A percentile compares a stretch with the other conserved stretches of the same genome.
Conservation (phyloP, 2,113 vertebrate genomes). For the Columbina picui region DNA sequence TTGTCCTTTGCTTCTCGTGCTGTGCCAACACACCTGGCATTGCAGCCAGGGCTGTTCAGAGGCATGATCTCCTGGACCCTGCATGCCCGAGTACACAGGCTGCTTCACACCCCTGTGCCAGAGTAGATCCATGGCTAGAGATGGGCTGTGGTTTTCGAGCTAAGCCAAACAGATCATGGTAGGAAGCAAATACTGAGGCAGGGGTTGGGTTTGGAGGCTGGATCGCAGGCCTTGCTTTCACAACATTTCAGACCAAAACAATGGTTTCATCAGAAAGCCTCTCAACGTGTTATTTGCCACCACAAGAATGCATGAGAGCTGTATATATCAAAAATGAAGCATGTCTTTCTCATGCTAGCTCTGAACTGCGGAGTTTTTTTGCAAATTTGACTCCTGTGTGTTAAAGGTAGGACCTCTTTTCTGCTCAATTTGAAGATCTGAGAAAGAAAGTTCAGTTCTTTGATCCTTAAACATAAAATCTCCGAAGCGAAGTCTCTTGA, state of each 20-base stretch:
- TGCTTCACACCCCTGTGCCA: accelerated
- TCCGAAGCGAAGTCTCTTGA: background rate
- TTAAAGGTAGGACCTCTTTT: background rate
- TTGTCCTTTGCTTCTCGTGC: background rate
- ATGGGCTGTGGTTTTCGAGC: background rate
- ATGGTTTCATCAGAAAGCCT: background rate
- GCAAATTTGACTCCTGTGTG: background rate
- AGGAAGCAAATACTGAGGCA: background rate
- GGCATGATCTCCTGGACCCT: background rate
- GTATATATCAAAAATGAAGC: background rate
- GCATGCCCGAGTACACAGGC: accelerated
- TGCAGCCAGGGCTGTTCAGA: background rate
- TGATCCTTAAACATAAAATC: background rate
- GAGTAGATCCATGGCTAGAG: background rate
- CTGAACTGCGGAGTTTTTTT: background rate
- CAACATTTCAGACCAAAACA: background rate
- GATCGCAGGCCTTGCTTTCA: background rate
- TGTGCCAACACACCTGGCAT: background rate
- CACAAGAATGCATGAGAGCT: background rate
- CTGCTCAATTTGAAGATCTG: background rate
- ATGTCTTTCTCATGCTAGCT: background rate
- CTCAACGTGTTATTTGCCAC: background rate
- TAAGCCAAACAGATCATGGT: background rate
- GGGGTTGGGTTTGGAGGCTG: background rate
- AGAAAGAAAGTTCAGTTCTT: background rate